Conservation (phyloP, 2,888 invertebrate species). For the Caenorhabditis virilis region DNA sequence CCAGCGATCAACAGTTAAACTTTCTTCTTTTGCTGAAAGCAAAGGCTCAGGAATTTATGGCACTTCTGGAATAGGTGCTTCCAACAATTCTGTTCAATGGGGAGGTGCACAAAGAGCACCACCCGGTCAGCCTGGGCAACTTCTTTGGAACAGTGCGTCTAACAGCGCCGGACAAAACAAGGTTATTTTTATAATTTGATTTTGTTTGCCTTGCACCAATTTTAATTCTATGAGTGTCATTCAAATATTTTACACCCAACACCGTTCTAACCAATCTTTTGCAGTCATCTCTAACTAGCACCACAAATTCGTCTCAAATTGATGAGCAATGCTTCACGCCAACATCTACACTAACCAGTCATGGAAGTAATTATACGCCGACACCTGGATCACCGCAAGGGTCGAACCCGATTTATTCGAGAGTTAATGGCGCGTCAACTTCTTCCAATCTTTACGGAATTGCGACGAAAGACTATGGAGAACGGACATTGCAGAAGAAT, state of each 20-base stretch:
- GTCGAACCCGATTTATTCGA: conserved; percentile 22
- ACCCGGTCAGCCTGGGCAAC: conserved; percentile 48
- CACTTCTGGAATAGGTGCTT: conserved; percentile 22
- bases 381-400: conserved; percentile 54
- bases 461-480: conserved; percentile 37
- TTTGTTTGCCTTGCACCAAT: conserved; percentile 6
- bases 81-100: conserved; percentile 26
- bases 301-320: conserved; percentile 49
- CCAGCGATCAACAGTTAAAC: conserved; percentile 46
- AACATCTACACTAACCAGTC: conserved; percentile 56
- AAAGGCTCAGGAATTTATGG: conserved; percentile 39
- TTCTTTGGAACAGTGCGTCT: conserved; percentile 39
- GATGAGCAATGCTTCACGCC: conserved; percentile 59
- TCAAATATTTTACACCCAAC: conserved; percentile 3
- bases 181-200: conserved; percentile 30
- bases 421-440: conserved; percentile 28
- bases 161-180: conserved; percentile 34
- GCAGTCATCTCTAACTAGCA: conserved; percentile 42
- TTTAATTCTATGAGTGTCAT: too few relatives aligned
- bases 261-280: conserved; percentile 8
- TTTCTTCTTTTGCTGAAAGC: conserved; percentile 46
- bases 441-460: conserved; percentile 42
- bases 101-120: conserved; percentile 39
- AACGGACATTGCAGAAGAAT: conserved; percentile 47
- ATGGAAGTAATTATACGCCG: conserved; percentile 52